Evolutionary conservation across 2,888 invertebrate genomes (phyloP).

Genomic region (Andrena bicolor): DNA sequence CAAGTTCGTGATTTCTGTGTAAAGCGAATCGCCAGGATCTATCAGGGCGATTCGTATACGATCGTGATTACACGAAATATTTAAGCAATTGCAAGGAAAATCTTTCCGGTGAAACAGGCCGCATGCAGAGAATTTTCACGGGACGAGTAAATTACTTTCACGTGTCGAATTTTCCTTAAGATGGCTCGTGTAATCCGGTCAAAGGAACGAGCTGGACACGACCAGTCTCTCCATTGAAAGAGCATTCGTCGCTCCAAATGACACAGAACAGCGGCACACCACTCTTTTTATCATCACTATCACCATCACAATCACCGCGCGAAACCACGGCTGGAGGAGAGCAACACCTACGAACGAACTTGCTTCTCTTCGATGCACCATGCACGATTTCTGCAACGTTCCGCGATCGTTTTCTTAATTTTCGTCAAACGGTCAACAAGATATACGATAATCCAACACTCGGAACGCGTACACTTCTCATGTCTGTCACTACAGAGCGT

Average conservation of each 20-base stretch:
- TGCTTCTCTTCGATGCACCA: not conserved
- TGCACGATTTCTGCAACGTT: not conserved
- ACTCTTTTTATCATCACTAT: conserved; percentile 15
- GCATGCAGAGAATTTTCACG: conserved; percentile 2
- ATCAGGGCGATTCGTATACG: not conserved
- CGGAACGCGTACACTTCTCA: not conserved
- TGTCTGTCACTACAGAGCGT: not conserved
- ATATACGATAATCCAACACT: not conserved
- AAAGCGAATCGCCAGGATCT: conserved; percentile 7
- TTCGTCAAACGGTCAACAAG: not conserved
- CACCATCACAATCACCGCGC: conserved; percentile 12
- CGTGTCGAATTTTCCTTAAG: not conserved
- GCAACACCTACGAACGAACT: not conserved
- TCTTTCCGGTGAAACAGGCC: not conserved
- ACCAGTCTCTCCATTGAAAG: not conserved
- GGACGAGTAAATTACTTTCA: not conserved
- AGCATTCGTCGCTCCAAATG: conserved; percentile 10
- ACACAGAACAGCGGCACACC: conserved; percentile 11
- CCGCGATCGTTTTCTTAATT: not conserved
- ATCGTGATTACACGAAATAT: not conserved
- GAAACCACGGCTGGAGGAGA: not conserved
- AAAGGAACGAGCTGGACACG: conserved; percentile 28
- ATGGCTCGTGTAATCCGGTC: conserved; percentile 14
- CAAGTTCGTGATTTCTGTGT: conserved; percentile 26
- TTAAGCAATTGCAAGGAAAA: not conserved